Percentiles rank a stretch among this genome's conserved stretches.
phyloP scores from a whole-genome alignment of 2,113 vertebrate species.

The Paramisgurnus dabryanus region DNA sequence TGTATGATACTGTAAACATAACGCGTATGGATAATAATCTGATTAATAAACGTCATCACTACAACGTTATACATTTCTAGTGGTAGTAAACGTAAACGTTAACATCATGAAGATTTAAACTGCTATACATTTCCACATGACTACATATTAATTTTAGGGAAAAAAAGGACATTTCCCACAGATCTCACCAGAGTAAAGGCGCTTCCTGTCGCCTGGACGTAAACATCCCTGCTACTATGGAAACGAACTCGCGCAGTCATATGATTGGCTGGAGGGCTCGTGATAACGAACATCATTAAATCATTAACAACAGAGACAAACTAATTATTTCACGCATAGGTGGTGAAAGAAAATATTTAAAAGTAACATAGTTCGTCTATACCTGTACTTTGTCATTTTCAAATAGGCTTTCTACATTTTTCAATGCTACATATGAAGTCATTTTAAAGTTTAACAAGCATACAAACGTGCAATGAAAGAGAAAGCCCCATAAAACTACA shows the following conservation, averaged over 20 bases:
- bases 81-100: neutral
- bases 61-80: neutral
- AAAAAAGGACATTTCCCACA: neutral
- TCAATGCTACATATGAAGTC: neutral
- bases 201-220: slow-evolving; percentile 51
- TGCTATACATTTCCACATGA: neutral
- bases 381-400: too few species aligned
- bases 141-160: neutral
- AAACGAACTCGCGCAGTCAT: slow-evolving; percentile 59
- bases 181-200: neutral
- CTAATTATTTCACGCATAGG: too few species aligned
- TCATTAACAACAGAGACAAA: too few species aligned
- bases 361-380: too few species aligned
- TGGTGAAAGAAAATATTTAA: too few species aligned
- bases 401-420: too few species aligned
- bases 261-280: neutral
- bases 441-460: neutral
- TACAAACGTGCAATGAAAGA: neutral
- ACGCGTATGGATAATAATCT: neutral
- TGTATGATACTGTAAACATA: neutral
- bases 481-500: slow-evolving; percentile 9
- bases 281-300: neutral
- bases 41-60: neutral
- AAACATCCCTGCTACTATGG: slow-evolving; percentile 67
- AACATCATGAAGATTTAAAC: neutral